These are phyloP conservation scores for Monodelphis domestica DNA, from an alignment of 2,797 vertebrate species.

Conservation along the genomic window DNA sequence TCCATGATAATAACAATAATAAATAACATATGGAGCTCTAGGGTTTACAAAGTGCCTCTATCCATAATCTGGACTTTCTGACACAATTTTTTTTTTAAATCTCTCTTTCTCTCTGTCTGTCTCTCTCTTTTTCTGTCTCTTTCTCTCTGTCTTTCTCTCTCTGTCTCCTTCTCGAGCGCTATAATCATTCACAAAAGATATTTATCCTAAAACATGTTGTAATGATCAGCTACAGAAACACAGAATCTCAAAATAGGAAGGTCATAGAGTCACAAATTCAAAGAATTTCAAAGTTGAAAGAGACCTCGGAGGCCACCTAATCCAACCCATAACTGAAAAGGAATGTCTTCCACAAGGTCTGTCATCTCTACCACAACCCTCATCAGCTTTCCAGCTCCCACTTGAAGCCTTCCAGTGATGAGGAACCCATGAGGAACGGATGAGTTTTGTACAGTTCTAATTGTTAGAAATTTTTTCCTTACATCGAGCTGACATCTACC, in stretches of 20 bases:
- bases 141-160: too few species aligned
- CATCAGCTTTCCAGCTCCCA: neutral
- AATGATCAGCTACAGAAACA: neutral
- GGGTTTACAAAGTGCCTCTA: neutral
- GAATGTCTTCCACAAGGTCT: neutral
- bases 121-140: neutral
- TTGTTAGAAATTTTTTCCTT: neutral
- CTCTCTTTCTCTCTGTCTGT: neutral
- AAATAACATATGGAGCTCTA: neutral
- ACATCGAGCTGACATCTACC: neutral
- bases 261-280: neutral
- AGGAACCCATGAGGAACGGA: neutral
- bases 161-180: neutral
- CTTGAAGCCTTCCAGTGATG: neutral
- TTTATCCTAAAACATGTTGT: neutral
- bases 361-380: neutral
- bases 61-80: neutral
- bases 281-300: neutral
- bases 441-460: neutral
- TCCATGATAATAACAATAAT: neutral
- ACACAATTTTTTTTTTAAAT: neutral
- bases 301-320: neutral
- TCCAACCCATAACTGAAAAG: neutral
- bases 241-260: neutral
- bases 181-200: neutral